Conservation (phyloP, 2,888 invertebrate species). For the Stratiomys singularior region DNA sequence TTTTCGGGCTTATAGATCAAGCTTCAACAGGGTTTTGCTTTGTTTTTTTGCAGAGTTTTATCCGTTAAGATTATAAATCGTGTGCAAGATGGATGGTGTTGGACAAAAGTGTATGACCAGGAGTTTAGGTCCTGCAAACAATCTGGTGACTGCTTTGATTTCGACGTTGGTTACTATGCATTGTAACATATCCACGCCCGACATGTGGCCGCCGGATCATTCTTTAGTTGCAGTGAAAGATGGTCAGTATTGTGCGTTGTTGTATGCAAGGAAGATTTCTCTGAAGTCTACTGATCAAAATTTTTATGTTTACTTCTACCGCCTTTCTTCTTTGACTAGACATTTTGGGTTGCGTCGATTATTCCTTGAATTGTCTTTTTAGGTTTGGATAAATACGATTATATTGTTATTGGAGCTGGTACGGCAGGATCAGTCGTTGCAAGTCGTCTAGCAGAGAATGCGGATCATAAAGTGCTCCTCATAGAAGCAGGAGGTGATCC, state of each 20-base stretch:
- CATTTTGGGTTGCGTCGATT: too few relatives aligned
- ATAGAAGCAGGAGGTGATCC: conserved; percentile 68
- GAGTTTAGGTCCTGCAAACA: conserved; percentile 59
- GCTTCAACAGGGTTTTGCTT: background rate
- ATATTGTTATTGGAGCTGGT: conserved; percentile 85
- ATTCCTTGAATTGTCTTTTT: too few relatives aligned
- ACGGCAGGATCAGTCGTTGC: conserved; percentile 75
- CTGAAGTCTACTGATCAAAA: background rate
- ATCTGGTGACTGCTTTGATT: conserved; percentile 69
- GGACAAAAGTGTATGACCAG: conserved; percentile 55
- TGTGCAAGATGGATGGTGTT: conserved; percentile 38
- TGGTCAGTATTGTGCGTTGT: conserved; percentile 22
- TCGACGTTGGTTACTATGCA: conserved; percentile 58
- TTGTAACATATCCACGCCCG: conserved; percentile 23
- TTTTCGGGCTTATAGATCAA: background rate
- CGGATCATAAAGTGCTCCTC: conserved; percentile 66
- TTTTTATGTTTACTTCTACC: too few relatives aligned
- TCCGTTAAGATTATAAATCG: background rate
- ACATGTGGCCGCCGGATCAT: conserved; percentile 55
- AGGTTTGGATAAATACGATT: conserved; percentile 78
- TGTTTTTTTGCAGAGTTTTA: background rate
- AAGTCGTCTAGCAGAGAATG: conserved; percentile 64
- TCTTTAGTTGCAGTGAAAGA: conserved; percentile 38
- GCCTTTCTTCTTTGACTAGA: too few relatives aligned
- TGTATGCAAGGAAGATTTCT: background rate